Base-by-base conservation (phyloP, 1,140 invertebrate species). In the Dreissena rostriformis region DNA sequence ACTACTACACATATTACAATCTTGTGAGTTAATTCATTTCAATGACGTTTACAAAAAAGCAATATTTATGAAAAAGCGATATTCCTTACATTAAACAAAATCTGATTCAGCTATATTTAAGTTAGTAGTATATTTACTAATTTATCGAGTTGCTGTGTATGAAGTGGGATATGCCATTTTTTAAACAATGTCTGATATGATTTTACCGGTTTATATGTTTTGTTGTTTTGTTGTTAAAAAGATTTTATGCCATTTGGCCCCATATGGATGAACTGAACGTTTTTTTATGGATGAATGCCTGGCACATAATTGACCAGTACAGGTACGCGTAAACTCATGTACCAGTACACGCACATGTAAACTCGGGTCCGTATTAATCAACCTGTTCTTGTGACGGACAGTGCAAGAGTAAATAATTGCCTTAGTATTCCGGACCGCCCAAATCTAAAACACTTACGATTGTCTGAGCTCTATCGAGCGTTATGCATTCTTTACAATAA, bases 251-350 rank as follows among this genome's bases (percentile, higher is more conserved):
- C 22, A 75, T 74, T 11, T 82, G 80, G 80, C 68, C 12, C 6
- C 52, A 81, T 5, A 72, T 19, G 39, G n/a, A 70, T 49, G n/a
- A 39, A 8, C 51, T 11, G 19, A 73, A 26, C 7, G 57, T 75
- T 26, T 66, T 71, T 19, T 73, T 92, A 52, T 92, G 17, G 91
- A 90, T n/a, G 91, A 92, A 82, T 92, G 89, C 86, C 82, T 89
- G 10, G 91, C 84, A 17, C 91, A 92, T 81, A 89, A 87, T 68
- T 90, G 89, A 28, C 85, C 88, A 53, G 90, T 92, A 8, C 87
- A 90, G 89, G 91, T 92, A 39, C 39, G 39, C 8, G 39, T 39
- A 39, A 39, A 39, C 39, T 39, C 39, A n/a, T n/a, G n/a, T n/a
- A n/a, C n/a, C n/a, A n/a, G n/a, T n/a, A n/a, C n/a, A n/a, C n/a